Conservation (phyloP, 2,113 vertebrate species). For the Megaceryle maxima region DNA sequence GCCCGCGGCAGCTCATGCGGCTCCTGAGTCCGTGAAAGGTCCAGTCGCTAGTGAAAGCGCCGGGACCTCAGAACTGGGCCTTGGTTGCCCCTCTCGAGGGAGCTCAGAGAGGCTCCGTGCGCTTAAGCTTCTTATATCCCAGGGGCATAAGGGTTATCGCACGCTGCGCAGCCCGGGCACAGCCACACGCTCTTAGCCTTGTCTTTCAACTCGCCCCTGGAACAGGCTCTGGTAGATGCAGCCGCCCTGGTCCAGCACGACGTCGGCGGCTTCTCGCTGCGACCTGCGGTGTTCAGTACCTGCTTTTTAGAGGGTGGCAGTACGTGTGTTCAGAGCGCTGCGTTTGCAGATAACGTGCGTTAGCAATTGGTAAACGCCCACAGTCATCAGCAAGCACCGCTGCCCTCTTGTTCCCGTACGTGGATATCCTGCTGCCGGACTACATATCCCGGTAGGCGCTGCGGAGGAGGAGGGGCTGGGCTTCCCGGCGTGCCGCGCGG, state of each 20-base stretch:
- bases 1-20: fast-evolving
- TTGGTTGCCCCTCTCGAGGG: not conserved
- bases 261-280: fast-evolving
- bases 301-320: too few species aligned
- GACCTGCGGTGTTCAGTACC: fast-evolving
- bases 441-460: not conserved
- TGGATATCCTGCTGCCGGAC: fast-evolving
- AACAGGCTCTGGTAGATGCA: not conserved
- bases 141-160: fast-evolving
- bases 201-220: fast-evolving
- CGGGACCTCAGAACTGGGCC: too few species aligned
- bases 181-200: fast-evolving
- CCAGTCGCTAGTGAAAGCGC: not conserved
- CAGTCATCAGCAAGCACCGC: fast-evolving
- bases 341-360: not conserved
- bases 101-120: not conserved
- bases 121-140: not conserved
- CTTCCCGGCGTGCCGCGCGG: slow-evolving; percentile 16
- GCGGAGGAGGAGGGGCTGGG: fast-evolving
- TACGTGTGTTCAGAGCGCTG: fast-evolving
- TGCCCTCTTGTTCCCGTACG: too few species aligned
- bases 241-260: too few species aligned
- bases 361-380: fast-evolving
- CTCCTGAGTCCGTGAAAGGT: not conserved
- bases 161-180: fast-evolving